A percentile compares a stretch with the other conserved stretches of the same genome.
Evolutionary conservation across 2,113 vertebrate species (phyloP).

Genomic region (Tachuris rubrigastra): DNA sequence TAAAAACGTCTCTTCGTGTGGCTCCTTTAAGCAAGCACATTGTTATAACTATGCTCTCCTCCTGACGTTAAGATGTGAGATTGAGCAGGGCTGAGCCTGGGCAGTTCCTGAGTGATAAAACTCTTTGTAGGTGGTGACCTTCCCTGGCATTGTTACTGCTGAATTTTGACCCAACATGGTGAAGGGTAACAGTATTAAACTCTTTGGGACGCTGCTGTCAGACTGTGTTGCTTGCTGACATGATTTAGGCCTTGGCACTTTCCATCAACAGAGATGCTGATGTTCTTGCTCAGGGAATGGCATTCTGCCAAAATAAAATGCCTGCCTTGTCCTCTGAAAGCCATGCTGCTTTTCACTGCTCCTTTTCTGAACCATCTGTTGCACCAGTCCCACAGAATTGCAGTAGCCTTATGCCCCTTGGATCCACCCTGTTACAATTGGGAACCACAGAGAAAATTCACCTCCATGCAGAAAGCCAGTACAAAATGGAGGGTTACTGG

Average conservation of each 20-base stretch:
- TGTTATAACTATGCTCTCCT: background rate
- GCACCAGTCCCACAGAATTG: background rate
- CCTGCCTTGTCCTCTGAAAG: background rate
- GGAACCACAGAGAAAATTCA: background rate
- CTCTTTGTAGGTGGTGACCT: background rate
- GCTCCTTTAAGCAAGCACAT: fast-evolving
- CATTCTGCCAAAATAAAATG: background rate
- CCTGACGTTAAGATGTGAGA: background rate
- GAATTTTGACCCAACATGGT: background rate
- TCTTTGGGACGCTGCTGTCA: background rate
- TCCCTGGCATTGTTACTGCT: background rate
- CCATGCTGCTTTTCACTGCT: background rate
- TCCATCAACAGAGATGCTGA: background rate
- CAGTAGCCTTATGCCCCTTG: background rate
- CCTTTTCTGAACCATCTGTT: background rate
- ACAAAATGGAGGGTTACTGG: background rate
- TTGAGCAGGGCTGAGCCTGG: background rate
- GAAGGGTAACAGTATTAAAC: background rate
- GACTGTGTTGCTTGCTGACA: background rate
- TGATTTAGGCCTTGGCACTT: background rate
- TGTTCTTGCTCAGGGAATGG: background rate
- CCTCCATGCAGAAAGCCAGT: background rate
- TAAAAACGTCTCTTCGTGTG: background rate
- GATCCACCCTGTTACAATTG: fast-evolving
- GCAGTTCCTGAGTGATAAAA: background rate